Evolutionary conservation across 2,797 vertebrate species (phyloP), one percentile per base, ranked within the genome.

Genomic region (Coranthus polyacanthus): DNA sequence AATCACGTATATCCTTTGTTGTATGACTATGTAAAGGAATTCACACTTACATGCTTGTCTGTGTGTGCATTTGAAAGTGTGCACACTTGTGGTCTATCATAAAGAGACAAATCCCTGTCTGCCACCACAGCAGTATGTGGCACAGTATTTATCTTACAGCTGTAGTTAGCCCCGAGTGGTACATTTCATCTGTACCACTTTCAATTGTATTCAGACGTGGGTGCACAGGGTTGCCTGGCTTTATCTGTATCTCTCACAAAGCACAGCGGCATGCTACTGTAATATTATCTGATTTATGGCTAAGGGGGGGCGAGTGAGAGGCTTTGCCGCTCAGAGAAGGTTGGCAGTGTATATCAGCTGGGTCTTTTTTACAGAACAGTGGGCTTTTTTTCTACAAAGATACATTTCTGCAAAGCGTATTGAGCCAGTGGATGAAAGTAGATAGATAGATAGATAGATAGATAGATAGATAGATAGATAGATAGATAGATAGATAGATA

Each of bases 181-280:
- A 70, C 83, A 85, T 89, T 90, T 88, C 86, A 89, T 89, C 82
- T 82, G 70, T 54, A 82, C 74, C 67, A 71, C 80, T 88, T 82
- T 83, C 82, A 79, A 38, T 81, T 79, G 85, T 78, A 78, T 88
- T 85, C 79, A 83, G 72, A 80, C 75, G 75, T 88, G 79, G 88
- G 85, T 85, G 82, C 77, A 82, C 59, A 38, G 78, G 82, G 82
- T 81, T 85, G 80, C 79, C 72, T 80, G 11, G 71, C 71, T 57
- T 61, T 83, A 82, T 81, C 77, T 78, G 68, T 75, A 71, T 73
- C 79, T 80, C 66, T 81, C 74, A 74, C 67, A 81, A 85, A 86
- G 79, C 72, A 54, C 72, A 79, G 76, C 51, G 2, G 68, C 80
- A 55, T 67, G 73, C 64, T 79, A 61, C 78, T 84, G 81, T 84